Percentiles rank a stretch among this genome's conserved stretches.
Evolutionary conservation across 2,113 vertebrate genomes (phyloP).

Genomic region (Delphinus delphis): DNA sequence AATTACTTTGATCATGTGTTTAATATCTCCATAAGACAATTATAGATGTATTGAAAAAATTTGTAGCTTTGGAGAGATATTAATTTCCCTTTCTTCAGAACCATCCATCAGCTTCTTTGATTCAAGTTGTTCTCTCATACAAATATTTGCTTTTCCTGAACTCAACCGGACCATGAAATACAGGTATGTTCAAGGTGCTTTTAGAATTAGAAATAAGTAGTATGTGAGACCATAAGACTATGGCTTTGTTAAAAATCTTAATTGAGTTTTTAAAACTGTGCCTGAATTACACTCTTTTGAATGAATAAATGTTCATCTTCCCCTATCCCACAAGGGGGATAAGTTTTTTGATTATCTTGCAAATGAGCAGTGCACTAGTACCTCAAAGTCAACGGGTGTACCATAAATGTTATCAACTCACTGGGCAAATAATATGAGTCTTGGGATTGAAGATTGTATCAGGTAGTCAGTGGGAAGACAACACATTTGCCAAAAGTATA

Average conservation of each 20-base stretch:
- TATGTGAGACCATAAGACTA: neutral
- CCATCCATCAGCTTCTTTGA: neutral
- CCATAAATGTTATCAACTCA: neutral
- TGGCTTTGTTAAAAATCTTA: slow-evolving; percentile 17
- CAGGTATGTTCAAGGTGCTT: neutral
- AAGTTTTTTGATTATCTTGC: neutral
- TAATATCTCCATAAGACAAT: neutral
- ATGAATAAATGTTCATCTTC: neutral
- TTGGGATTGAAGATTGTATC: neutral
- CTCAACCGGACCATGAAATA: neutral
- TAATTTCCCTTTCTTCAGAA: neutral
- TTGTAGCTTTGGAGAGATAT: neutral
- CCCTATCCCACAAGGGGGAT: neutral
- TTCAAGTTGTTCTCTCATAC: neutral
- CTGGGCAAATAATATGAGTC: neutral
- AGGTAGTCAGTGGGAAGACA: neutral
- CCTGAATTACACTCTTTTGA: neutral
- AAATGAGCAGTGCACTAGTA: neutral
- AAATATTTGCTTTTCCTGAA: slow-evolving; percentile 29
- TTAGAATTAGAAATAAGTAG: slow-evolving; percentile 7
- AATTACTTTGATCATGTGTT: neutral
- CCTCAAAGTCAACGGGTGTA: neutral
- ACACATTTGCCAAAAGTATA: neutral
- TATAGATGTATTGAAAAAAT: neutral
- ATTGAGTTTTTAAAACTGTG: neutral